Percentiles rank a stretch among this genome's conserved stretches.
Conservation (phyloP, 2,113 vertebrate species). For the Melanocharis versteri region DNA sequence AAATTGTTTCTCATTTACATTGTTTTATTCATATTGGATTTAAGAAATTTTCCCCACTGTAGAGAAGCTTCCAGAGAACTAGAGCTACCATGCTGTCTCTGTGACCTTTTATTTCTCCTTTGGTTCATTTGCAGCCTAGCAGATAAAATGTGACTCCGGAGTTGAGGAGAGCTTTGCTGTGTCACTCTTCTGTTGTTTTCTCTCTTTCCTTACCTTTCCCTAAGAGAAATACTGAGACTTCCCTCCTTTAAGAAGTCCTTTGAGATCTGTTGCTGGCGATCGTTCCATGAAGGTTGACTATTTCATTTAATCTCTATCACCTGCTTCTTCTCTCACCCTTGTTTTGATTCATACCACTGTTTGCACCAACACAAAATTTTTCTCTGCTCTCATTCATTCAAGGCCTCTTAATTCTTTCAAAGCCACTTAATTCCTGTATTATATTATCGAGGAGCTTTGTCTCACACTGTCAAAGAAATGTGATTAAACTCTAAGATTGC, state of each 20-base stretch:
- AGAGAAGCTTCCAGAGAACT: background rate
- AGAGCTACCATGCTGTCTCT: background rate
- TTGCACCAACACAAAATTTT: background rate
- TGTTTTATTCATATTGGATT: background rate
- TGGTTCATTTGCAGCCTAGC: background rate
- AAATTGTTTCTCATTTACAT: background rate
- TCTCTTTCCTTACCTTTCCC: background rate
- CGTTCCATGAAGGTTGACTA: background rate
- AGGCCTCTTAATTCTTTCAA: slow-evolving; percentile 22
- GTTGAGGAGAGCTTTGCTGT: background rate
- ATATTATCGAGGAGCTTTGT: background rate
- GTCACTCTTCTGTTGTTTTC: background rate
- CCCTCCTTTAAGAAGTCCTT: background rate
- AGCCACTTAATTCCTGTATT: slow-evolving; percentile 24
- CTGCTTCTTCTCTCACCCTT: background rate
- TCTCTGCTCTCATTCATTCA: background rate
- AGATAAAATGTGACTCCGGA: background rate
- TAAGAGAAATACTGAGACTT: background rate
- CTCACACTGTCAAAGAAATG: slow-evolving; percentile 43
- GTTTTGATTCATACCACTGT: background rate
- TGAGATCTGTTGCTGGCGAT: background rate
- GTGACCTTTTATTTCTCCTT: background rate
- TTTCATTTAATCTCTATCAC: background rate
- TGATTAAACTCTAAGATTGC: slow-evolving; percentile 43
- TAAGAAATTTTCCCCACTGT: background rate